Percentiles rank a stretch among this genome's conserved stretches.
Conservation (phyloP, 2,888 invertebrate species). For the Itoplectis maculator region DNA sequence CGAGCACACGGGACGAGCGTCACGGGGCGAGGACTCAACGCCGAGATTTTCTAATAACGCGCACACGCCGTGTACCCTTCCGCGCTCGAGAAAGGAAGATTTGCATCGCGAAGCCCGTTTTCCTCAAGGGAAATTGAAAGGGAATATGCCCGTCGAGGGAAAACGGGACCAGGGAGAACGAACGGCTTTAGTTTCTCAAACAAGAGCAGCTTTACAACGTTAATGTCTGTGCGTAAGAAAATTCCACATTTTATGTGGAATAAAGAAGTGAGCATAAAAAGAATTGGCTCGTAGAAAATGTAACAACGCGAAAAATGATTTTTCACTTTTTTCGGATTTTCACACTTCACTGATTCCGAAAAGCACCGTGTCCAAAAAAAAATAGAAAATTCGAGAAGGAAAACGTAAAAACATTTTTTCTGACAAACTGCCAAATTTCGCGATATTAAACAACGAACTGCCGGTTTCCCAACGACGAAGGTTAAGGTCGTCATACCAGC, state of each 20-base stretch:
- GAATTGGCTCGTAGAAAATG: no score
- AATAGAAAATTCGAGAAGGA: no score
- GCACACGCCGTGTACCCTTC: constrained; percentile 1
- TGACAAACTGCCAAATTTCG: no score
- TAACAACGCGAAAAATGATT: no score
- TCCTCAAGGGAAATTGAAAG: constrained; percentile 39
- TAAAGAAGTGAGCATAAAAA: background rate
- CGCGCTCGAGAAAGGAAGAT: constrained; percentile 26
- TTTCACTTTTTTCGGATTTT: background rate
- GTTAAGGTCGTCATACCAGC: constrained; percentile 74
- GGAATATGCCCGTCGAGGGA: background rate
- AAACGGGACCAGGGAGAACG: background rate
- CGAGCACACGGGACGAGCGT: constrained; percentile 7
- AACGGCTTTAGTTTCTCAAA: constrained; percentile 35
- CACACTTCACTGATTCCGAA: no score
- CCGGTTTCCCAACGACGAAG: no score
- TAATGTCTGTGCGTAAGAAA: background rate
- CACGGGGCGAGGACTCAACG: constrained; percentile 12
- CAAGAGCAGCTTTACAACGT: constrained; percentile 23
- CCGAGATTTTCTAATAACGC: constrained; percentile 33
- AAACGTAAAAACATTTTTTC: no score
- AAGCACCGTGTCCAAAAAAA: no score
- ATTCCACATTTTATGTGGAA: background rate
- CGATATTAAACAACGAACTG: no score
- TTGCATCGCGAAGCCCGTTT: constrained; percentile 25